Evolutionary conservation across 2,888 invertebrate species (phyloP).

Genomic region (Drosophila diplacantha): DNA sequence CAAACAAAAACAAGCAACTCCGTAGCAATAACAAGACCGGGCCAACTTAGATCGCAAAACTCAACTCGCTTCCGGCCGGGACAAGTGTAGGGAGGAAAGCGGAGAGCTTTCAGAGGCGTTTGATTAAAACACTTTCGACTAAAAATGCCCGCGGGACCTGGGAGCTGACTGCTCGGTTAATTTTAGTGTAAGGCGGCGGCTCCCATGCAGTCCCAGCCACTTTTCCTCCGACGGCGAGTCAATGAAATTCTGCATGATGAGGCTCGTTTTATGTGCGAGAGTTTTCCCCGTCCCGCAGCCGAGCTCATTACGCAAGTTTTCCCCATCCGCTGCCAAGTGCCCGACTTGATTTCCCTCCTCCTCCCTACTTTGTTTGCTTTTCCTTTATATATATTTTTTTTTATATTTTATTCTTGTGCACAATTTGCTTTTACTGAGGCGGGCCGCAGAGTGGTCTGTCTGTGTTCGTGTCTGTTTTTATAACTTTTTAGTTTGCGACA

Average conservation of each 20-base stretch:
- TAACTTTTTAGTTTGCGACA: conserved; percentile 66
- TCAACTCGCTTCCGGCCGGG: conserved; percentile 25
- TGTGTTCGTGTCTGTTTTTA: conserved; percentile 52
- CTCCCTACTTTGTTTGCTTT: conserved; percentile 15
- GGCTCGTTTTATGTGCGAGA: conserved; percentile 49
- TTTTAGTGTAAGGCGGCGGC: conserved; percentile 40
- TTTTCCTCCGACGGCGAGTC: conserved; percentile 32
- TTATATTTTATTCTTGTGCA: conserved; percentile 59
- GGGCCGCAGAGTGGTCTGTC: conserved; percentile 2
- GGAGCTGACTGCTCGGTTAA: conserved; percentile 51
- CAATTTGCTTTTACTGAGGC: conserved; percentile 51
- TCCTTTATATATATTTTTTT: conserved; percentile 32
- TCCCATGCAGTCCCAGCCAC: conserved; percentile 16
- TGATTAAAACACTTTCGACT: conserved; percentile 55
- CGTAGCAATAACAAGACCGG: conserved; percentile 25
- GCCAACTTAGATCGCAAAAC: conserved; percentile 19
- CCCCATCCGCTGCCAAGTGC: conserved; percentile 38
- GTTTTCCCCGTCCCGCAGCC: conserved; percentile 25
- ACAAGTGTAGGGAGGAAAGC: conserved; percentile 30
- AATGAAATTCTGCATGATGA: conserved; percentile 58
- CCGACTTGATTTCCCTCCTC: conserved; percentile 15
- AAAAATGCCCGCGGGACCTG: conserved; percentile 55
- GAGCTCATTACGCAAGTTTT: conserved; percentile 64
- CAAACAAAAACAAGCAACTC: conserved; percentile 35
- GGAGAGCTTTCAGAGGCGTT: conserved; percentile 37